A percentile compares a stretch with the other conserved stretches of the same genome.
These are phyloP conservation scores for Onychomys leucogaster DNA, from an alignment of 2,797 vertebrate species.

Conservation along the genomic window DNA sequence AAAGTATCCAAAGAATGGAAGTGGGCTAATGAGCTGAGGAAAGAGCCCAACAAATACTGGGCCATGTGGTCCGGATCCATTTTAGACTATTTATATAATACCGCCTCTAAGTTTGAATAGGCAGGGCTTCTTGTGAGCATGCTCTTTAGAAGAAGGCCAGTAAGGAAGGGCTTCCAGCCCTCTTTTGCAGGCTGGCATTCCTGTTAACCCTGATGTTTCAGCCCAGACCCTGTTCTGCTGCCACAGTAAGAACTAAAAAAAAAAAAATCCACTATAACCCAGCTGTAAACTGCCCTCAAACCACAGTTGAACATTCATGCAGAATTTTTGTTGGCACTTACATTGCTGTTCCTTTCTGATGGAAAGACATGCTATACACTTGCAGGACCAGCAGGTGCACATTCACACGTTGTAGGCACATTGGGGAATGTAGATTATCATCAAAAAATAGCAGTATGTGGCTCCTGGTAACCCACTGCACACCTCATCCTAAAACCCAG, in stretches of 20 bases:
- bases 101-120: background rate
- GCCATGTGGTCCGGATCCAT: background rate
- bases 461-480: background rate
- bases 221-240: background rate
- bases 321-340: background rate
- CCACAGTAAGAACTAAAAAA: constrained; percentile 21
- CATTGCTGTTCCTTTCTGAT: background rate
- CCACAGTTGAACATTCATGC: background rate
- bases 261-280: background rate
- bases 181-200: background rate
- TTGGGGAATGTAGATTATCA: background rate
- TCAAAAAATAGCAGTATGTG: background rate
- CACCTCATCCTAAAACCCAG: background rate
- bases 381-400: background rate
- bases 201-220: background rate
- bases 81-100: background rate
- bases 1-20: background rate
- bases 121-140: background rate
- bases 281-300: background rate
- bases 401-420: background rate
- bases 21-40: background rate
- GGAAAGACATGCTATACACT: background rate
- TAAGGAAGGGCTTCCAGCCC: background rate
- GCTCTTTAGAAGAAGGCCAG: background rate
- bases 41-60: background rate